Conservation (phyloP, 2,797 vertebrate genomes). For the Esox masquinongy region DNA sequence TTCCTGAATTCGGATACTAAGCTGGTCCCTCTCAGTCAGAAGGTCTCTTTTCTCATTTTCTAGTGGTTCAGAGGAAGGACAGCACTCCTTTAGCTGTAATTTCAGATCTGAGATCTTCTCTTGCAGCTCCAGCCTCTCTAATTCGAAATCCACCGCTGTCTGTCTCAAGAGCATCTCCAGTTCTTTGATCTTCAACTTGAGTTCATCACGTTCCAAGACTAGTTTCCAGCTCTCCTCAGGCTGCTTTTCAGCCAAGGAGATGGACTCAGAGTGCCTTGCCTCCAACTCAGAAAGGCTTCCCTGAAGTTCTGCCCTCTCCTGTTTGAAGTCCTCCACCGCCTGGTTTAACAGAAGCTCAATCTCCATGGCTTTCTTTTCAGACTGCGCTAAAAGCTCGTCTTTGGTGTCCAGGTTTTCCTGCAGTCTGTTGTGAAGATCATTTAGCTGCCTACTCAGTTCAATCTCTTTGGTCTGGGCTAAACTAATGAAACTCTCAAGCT, state of each 20-base stretch:
- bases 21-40: slow-evolving; percentile 65
- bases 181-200: slow-evolving; percentile 69
- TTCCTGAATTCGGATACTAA: slow-evolving; percentile 62
- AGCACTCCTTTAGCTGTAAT: slow-evolving; percentile 52
- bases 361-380: slow-evolving; percentile 61
- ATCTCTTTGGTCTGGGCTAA: slow-evolving; percentile 73
- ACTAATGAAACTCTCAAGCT: slow-evolving; percentile 66
- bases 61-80: slow-evolving; percentile 23
- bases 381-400: slow-evolving; percentile 57
- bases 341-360: slow-evolving; percentile 67
- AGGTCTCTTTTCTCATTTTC: slow-evolving; percentile 62
- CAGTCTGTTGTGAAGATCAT: slow-evolving; percentile 70
- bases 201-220: slow-evolving; percentile 66
- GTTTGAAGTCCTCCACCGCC: slow-evolving; percentile 67
- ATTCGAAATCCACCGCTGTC: slow-evolving; percentile 65
- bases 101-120: slow-evolving; percentile 65
- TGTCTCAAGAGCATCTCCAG: slow-evolving; percentile 71
- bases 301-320: slow-evolving; percentile 73
- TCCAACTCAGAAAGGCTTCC: slow-evolving; percentile 64
- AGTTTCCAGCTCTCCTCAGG: slow-evolving; percentile 66
- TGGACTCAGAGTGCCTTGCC: slow-evolving; percentile 55
- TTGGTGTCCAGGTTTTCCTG: slow-evolving; percentile 68
- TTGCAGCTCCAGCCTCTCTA: slow-evolving; percentile 71
- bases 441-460: slow-evolving; percentile 72
- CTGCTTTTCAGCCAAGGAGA: slow-evolving; percentile 54